A percentile compares a stretch with the other conserved stretches of the same genome.
phyloP scores from a whole-genome alignment of 2,113 vertebrate genomes.

The Xenopus laevis region DNA sequence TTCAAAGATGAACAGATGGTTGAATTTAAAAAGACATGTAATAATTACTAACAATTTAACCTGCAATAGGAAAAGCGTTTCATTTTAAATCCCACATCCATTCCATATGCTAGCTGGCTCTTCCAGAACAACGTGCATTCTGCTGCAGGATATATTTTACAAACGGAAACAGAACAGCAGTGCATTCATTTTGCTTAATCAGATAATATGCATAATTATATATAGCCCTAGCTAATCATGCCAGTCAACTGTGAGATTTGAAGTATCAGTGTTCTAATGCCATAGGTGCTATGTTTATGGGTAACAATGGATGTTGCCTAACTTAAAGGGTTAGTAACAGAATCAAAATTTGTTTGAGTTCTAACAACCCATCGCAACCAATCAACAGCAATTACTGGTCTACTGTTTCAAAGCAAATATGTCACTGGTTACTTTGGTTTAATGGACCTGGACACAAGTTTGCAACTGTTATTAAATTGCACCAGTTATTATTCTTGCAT shows the following conservation, averaged over 20 bases:
- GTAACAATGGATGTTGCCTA: no score
- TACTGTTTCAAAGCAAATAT: no score
- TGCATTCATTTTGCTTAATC: conserved; percentile 29
- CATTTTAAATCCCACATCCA: conserved; percentile 29
- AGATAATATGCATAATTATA: conserved; percentile 29
- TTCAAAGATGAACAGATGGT: conserved; percentile 35
- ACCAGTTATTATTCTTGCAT: no score
- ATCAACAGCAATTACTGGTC: no score
- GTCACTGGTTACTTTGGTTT: no score
- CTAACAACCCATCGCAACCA: no score
- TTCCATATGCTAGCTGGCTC: conserved; percentile 24
- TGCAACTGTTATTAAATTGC: no score
- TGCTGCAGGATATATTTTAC: conserved; percentile 13
- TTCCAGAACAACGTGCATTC: background rate
- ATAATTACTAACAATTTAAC: conserved; percentile 42
- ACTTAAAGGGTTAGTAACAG: no score
- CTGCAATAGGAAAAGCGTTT: conserved; percentile 10
- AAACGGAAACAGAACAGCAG: conserved; percentile 2
- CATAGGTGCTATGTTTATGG: no score
- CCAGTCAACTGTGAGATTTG: background rate
- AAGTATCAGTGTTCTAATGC: no score
- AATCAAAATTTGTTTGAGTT: no score
- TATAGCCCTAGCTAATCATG: conserved; percentile 1
- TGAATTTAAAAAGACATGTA: conserved; percentile 30
- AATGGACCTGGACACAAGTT: no score